Evolutionary conservation across 1,140 invertebrate species (phyloP).

Genomic region (Pissodes strobi): DNA sequence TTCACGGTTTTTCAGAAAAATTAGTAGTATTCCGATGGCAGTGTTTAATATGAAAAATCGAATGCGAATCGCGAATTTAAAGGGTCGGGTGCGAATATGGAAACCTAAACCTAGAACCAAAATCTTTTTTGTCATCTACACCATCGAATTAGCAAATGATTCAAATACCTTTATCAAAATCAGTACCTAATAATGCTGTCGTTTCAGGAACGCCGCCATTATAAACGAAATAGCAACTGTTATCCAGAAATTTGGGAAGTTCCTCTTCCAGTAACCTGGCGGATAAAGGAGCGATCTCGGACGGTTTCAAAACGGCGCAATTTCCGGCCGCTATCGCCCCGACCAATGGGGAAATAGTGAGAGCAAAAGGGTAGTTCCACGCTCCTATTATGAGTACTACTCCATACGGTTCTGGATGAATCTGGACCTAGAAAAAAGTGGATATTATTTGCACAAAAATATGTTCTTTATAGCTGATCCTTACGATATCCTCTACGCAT

Average conservation of each 20-base stretch:
- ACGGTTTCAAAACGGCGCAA: constrained; percentile 93
- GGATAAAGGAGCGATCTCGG: constrained; percentile 79
- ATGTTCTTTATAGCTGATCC: too few species aligned
- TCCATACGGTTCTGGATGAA: constrained; percentile 74
- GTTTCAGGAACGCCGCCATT: constrained; percentile 84
- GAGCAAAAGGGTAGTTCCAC: constrained; percentile 96
- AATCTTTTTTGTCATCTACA: constrained; percentile 61
- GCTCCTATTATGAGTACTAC: constrained; percentile 89
- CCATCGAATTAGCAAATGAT: not conserved
- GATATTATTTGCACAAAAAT: too few species aligned
- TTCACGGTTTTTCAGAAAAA: too few species aligned
- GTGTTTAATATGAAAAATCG: too few species aligned
- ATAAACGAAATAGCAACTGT: constrained; percentile 68
- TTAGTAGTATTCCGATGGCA: too few species aligned
- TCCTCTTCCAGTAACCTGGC: constrained; percentile 75
- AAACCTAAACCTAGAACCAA: too few species aligned
- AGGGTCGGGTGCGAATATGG: too few species aligned
- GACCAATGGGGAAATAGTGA: constrained; percentile 72
- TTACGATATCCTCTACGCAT: too few species aligned
- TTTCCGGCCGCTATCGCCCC: constrained; percentile 91
- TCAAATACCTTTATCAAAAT: not conserved
- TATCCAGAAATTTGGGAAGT: constrained; percentile 89
- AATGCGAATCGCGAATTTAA: too few species aligned
- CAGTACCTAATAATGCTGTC: constrained; percentile 52
- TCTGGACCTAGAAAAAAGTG: constrained; percentile 58